A percentile compares a stretch with the other conserved stretches of the same genome.
Conservation (phyloP, 2,113 vertebrate genomes). For the Hemiscyllium ocellatum region DNA sequence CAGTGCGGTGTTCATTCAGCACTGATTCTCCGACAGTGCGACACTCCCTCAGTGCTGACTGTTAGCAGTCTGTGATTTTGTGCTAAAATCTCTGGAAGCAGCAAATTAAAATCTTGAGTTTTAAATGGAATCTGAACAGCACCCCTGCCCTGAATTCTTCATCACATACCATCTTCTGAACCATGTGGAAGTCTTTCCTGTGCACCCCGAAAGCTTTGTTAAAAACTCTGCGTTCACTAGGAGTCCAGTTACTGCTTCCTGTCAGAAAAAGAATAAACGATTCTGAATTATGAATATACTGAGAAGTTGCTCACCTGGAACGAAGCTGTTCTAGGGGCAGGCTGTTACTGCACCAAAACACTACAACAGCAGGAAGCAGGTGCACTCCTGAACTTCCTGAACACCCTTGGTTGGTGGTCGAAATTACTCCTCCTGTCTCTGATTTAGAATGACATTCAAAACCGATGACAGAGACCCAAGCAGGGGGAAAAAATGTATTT, state of each 20-base stretch:
- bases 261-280: background rate
- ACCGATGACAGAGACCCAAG: background rate
- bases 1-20: too few species aligned
- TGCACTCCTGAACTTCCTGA: background rate
- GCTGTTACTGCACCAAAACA: background rate
- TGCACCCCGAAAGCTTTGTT: constrained; percentile 48
- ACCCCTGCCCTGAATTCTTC: background rate
- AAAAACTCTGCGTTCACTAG: constrained; percentile 56
- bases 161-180: constrained; percentile 57
- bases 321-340: background rate
- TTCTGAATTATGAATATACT: background rate
- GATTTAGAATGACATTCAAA: background rate
- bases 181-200: constrained; percentile 60
- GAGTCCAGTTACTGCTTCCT: constrained; percentile 62
- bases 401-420: background rate
- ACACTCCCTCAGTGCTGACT: too few species aligned
- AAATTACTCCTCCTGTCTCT: background rate
- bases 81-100: background rate
- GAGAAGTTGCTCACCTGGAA: background rate
- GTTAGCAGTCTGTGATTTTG: too few species aligned
- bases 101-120: background rate
- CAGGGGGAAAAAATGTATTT: background rate
- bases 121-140: background rate
- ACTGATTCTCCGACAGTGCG: too few species aligned
- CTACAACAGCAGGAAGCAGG: background rate